phyloP scores from a whole-genome alignment of 2,113 vertebrate genomes.

The Lontra canadensis region DNA sequence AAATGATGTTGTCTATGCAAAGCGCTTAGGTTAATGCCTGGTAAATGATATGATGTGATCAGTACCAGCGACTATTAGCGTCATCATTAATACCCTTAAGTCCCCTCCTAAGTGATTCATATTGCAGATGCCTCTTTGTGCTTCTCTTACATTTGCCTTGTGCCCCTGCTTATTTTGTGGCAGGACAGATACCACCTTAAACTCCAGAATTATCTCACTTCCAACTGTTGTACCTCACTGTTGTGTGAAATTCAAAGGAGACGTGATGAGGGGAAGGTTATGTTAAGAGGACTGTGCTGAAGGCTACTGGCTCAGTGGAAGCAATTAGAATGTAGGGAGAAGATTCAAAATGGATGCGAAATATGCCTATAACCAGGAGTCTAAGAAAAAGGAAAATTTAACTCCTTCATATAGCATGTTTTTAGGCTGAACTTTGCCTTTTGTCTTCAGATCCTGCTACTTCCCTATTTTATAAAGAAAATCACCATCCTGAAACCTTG shows the following conservation, averaged over 20 bases:
- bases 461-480: background rate
- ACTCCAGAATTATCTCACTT: background rate
- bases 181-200: background rate
- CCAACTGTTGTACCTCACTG: background rate
- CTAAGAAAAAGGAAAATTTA: background rate
- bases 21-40: background rate
- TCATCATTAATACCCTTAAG: background rate
- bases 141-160: background rate
- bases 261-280: background rate
- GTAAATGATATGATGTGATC: background rate
- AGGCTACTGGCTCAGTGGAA: background rate
- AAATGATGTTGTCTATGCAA: background rate
- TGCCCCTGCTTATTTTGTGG: background rate
- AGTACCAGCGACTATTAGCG: background rate
- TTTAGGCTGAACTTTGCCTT: background rate
- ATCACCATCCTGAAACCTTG: background rate
- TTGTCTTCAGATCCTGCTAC: background rate
- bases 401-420: background rate
- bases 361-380: background rate
- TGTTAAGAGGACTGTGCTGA: background rate
- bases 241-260: background rate
- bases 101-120: background rate
- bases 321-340: background rate
- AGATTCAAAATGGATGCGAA: background rate
- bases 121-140: background rate